Evolutionary conservation across 2,113 vertebrate species (phyloP).

Genomic region (Neofelis nebulosa): DNA sequence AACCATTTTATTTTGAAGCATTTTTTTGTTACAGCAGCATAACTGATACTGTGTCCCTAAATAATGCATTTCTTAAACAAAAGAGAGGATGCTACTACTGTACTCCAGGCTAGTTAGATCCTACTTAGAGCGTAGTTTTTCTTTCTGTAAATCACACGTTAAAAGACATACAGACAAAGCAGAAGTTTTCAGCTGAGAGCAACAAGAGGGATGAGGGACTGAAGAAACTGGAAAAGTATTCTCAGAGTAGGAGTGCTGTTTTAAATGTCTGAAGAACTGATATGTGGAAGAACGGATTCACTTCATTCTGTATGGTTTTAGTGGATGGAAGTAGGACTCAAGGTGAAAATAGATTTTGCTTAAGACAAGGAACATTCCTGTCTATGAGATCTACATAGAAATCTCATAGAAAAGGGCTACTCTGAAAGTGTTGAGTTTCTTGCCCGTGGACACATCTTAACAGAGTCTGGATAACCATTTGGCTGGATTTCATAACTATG

Average conservation of each 20-base stretch:
- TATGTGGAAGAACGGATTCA: not conserved
- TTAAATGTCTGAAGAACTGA: not conserved
- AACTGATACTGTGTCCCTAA: not conserved
- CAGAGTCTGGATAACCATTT: not conserved
- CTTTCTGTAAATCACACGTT: not conserved
- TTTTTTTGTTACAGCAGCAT: not conserved
- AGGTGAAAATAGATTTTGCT: not conserved
- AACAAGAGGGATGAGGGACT: not conserved
- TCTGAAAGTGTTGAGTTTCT: not conserved
- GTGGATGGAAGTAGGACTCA: not conserved
- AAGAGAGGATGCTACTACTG: not conserved
- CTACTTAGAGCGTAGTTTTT: not conserved
- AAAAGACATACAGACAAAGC: not conserved
- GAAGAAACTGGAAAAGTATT: not conserved
- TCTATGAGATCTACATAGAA: not conserved
- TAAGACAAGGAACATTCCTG: not conserved
- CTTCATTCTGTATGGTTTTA: not conserved
- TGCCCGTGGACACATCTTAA: not conserved
- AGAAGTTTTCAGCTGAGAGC: not conserved
- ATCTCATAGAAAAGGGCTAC: not conserved
- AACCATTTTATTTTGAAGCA: not conserved
- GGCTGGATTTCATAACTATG: not conserved
- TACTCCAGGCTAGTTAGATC: not conserved
- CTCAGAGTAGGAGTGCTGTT: not conserved
- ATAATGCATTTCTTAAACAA: not conserved